phyloP scores from a whole-genome alignment of 1,140 invertebrate genomes.

The Hestina assimilis region DNA sequence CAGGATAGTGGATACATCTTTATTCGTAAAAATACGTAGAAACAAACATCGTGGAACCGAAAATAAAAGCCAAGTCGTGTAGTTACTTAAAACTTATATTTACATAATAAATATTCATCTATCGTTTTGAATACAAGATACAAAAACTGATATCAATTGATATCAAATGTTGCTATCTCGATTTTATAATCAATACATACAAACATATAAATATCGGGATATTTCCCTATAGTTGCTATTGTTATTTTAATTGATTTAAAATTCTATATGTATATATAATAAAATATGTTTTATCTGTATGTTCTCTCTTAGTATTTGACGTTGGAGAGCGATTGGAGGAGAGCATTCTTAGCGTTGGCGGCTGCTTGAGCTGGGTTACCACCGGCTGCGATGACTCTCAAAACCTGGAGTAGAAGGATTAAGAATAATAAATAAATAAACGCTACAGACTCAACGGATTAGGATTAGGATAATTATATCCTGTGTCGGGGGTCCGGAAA shows the following conservation, averaged over 20 bases:
- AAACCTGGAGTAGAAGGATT: constrained; percentile 41
- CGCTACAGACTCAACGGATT: too few relatives aligned
- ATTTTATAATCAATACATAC: constrained; percentile 12
- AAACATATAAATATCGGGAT: constrained; percentile 5
- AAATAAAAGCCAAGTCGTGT: constrained; percentile 52
- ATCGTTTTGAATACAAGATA: constrained; percentile 5
- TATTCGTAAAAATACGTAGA: constrained; percentile 40
- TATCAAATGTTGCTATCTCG: not conserved
- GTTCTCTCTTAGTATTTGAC: constrained; percentile 16
- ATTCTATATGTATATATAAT: constrained; percentile 22
- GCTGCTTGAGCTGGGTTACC: constrained; percentile 32
- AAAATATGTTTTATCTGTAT: constrained; percentile 19
- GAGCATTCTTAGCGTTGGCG: constrained; percentile 33
- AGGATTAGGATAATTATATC: too few relatives aligned
- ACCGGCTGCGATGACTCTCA: constrained; percentile 35
- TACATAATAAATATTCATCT: constrained; percentile 35
- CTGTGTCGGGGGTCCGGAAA: too few relatives aligned
- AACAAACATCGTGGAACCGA: constrained; percentile 18
- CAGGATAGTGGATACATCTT: constrained; percentile 49
- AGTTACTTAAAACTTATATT: constrained; percentile 51
- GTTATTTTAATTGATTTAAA: not conserved
- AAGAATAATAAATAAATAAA: too few relatives aligned
- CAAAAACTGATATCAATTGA: not conserved
- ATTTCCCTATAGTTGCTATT: too few relatives aligned
- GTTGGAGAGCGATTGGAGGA: constrained; percentile 28